Conservation (phyloP, 2,797 vertebrate genomes). For the Orientallactaga sibirica region DNA sequence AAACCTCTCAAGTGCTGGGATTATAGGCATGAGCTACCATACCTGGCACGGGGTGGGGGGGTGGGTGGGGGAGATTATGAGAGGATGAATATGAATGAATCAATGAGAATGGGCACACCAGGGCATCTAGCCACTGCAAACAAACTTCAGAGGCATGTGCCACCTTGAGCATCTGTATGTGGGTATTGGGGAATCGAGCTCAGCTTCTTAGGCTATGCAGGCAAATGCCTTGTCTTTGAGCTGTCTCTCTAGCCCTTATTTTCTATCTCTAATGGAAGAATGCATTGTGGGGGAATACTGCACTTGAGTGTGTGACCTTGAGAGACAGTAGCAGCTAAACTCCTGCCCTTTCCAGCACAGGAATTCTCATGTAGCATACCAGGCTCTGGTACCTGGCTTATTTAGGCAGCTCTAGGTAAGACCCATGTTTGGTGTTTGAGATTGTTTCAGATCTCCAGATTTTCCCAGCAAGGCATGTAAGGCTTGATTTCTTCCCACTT, state of each 20-base stretch:
- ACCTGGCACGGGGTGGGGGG: too few relatives aligned
- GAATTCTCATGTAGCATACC: not conserved
- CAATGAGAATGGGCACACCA: too few relatives aligned
- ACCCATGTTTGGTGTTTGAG: not conserved
- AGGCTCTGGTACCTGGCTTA: not conserved
- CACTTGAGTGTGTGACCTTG: not conserved
- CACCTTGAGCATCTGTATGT: too few relatives aligned
- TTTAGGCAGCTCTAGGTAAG: not conserved
- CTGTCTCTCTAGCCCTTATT: not conserved
- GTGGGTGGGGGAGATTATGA: too few relatives aligned
- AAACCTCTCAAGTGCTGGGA: too few relatives aligned
- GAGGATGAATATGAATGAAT: too few relatives aligned
- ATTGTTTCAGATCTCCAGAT: slow-evolving; percentile 4
- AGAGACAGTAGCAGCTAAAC: not conserved
- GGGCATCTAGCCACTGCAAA: too few relatives aligned
- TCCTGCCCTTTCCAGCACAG: not conserved
- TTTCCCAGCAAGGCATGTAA: not conserved
- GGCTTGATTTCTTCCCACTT: not conserved
- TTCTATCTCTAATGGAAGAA: not conserved
- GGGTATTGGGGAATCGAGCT: too few relatives aligned
- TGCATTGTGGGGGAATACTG: not conserved
- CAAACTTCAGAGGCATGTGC: too few relatives aligned
- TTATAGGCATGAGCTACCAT: too few relatives aligned
- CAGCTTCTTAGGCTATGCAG: too few relatives aligned
- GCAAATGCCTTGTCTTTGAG: too few relatives aligned